phyloP scores from a whole-genome alignment of 2,888 invertebrate species.

The Pegoplata infirma region DNA sequence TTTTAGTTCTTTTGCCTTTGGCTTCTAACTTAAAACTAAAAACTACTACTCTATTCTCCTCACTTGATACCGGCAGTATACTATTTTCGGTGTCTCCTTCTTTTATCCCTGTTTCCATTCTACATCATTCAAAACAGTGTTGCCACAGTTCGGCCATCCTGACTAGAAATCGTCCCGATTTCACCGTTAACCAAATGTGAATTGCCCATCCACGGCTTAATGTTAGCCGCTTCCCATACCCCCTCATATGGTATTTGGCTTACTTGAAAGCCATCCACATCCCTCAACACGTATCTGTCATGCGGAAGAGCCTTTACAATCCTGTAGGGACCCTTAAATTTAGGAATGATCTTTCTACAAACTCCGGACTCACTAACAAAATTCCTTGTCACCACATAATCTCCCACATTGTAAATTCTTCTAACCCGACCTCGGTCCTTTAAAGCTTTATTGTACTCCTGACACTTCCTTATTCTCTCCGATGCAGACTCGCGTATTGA shows the following conservation, averaged over 20 bases:
- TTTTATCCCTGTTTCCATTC: no score
- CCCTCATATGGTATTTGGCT: constrained; percentile 51
- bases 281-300: constrained; percentile 38
- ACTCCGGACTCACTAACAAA: constrained; percentile 23
- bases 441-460: constrained; percentile 27
- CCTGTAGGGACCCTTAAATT: constrained; percentile 33
- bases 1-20: no score
- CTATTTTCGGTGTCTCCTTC: no score
- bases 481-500: constrained; percentile 7
- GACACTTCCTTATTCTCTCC: constrained; percentile 13
- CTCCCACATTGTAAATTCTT: constrained; percentile 24
- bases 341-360: constrained; percentile 32
- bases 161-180: no score
- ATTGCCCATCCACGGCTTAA: background rate
- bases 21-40: no score
- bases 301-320: constrained; percentile 21
- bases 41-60: no score
- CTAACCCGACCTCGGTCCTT: constrained; percentile 17
- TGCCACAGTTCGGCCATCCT: no score
- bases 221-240: constrained; percentile 36
- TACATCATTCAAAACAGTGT: no score
- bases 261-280: constrained; percentile 47
- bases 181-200: no score
- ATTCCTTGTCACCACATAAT: constrained; percentile 42
- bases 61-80: no score